phyloP scores from a whole-genome alignment of 1,140 invertebrate species.

The Chlorops oryzae region DNA sequence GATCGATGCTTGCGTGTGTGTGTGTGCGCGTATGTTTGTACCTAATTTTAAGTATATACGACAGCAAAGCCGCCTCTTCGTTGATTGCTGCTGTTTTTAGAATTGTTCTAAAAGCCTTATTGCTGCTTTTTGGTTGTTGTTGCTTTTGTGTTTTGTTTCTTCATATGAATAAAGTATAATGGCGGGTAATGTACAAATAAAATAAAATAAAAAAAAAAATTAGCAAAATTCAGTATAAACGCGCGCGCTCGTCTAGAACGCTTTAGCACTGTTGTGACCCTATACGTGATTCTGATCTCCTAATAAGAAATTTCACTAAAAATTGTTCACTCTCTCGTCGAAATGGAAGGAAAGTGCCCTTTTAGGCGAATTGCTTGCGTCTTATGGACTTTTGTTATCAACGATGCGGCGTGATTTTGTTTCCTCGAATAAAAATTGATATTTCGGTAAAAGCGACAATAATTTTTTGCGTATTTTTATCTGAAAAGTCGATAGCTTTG shows the following conservation, averaged over 20 bases:
- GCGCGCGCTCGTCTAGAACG: background rate
- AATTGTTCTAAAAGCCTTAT: background rate
- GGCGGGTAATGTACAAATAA: background rate
- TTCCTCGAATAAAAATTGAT: background rate
- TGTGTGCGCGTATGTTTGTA: background rate
- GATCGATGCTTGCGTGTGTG: background rate
- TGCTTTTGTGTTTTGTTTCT: background rate
- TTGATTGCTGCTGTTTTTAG: background rate
- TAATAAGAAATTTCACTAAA: constrained; percentile 49
- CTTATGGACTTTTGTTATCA: too few species aligned
- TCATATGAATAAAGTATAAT: background rate
- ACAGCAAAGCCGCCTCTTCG: background rate
- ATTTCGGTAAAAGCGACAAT: background rate
- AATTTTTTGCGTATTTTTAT: background rate
- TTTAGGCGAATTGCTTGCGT: too few species aligned
- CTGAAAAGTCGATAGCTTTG: background rate
- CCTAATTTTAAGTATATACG: background rate
- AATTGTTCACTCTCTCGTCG: constrained; percentile 48
- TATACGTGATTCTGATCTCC: constrained; percentile 44
- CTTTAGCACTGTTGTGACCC: constrained; percentile 10
- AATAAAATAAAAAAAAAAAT: background rate
- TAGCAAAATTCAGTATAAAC: background rate
- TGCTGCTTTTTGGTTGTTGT: background rate
- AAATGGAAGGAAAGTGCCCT: too few species aligned
- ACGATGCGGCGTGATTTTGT: constrained; percentile 40